Evolutionary conservation across 2,113 vertebrate species (phyloP).

Genomic region (Sinocyclocheilus rhinocerous): DNA sequence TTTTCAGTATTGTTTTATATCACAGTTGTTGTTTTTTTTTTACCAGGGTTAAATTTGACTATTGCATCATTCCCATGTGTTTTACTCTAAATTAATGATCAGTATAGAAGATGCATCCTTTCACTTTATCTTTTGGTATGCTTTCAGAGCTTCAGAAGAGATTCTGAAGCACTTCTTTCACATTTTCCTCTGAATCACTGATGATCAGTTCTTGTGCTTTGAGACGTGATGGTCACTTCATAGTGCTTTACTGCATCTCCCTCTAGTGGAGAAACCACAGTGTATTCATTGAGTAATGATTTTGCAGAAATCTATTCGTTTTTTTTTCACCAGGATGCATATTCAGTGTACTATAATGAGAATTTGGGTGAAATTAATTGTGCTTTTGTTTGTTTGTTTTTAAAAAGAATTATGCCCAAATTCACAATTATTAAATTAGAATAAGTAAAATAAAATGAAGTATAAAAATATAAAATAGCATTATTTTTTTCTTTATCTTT

Average conservation of each 20-base stretch:
- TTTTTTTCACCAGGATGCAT: neutral
- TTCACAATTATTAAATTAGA: too few species aligned
- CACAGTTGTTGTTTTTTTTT: neutral
- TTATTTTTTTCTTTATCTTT: too few species aligned
- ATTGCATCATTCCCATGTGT: too few species aligned
- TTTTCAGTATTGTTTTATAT: neutral
- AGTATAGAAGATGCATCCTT: neutral
- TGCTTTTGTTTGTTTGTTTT: neutral
- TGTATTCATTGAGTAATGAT: neutral
- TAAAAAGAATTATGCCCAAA: too few species aligned
- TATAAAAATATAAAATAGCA: too few species aligned
- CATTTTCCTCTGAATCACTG: neutral
- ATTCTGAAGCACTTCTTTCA: neutral
- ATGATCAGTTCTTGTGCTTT: too few species aligned
- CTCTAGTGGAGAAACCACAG: constrained; percentile 60
- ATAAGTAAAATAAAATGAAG: too few species aligned
- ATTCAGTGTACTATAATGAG: neutral
- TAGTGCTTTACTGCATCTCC: constrained; percentile 37
- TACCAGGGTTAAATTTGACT: too few species aligned
- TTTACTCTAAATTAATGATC: neutral
- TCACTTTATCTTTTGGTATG: neutral
- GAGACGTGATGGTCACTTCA: neutral
- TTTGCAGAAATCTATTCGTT: neutral
- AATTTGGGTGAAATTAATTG: neutral
- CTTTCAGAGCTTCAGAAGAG: too few species aligned